Conservation (phyloP, 2,888 invertebrate species). For the Torymus aiolomorphi region DNA sequence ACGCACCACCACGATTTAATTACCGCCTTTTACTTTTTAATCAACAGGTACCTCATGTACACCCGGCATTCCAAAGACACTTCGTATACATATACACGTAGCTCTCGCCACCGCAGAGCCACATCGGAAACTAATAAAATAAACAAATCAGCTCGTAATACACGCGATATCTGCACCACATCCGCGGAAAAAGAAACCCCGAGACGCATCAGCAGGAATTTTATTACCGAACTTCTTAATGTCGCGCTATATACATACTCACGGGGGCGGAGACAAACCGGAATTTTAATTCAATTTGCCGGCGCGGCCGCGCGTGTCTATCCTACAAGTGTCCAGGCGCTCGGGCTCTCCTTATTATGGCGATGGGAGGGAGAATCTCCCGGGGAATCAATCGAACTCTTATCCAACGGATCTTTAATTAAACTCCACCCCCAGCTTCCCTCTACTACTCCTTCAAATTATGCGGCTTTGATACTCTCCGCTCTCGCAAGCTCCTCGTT, state of each 20-base stretch:
- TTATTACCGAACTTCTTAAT: conserved; percentile 29
- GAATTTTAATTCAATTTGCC: conserved; percentile 48
- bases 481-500: not conserved
- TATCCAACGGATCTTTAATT: conserved; percentile 54
- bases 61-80: too few relatives aligned
- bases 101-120: not conserved
- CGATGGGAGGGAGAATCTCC: conserved; percentile 9
- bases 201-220: not conserved
- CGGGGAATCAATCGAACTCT: conserved; percentile 52
- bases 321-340: conserved; percentile 31
- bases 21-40: too few relatives aligned
- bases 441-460: conserved; percentile 28
- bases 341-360: conserved; percentile 20
- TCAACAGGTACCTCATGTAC: too few relatives aligned
- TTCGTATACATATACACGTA: too few relatives aligned
- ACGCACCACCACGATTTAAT: too few relatives aligned
- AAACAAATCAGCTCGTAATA: too few relatives aligned
- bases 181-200: not conserved
- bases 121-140: not conserved
- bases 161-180: too few relatives aligned
- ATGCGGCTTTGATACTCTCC: conserved; percentile 27
- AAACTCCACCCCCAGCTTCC: conserved; percentile 24
- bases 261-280: not conserved
- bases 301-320: not conserved
- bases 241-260: not conserved